Evolutionary conservation across 1,140 invertebrate genomes (phyloP).

Genomic region (Drosophila pseudoananassae): DNA sequence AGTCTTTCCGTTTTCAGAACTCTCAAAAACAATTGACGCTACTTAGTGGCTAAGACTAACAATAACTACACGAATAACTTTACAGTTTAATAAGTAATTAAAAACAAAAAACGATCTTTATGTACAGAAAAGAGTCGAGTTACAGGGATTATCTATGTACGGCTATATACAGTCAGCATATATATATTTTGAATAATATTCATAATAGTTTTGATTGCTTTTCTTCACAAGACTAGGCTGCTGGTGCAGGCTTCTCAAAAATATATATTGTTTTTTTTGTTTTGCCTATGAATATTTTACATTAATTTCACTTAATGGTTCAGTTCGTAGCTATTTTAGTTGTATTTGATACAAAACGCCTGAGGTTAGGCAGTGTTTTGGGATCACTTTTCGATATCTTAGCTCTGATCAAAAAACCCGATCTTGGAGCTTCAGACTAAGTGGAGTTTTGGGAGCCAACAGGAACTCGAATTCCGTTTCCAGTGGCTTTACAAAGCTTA

Average conservation of each 20-base stretch:
- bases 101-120: conserved; percentile 43
- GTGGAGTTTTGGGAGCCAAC: conserved; percentile 89
- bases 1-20: conserved; percentile 76
- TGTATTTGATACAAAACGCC: conserved; percentile 56
- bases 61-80: conserved; percentile 41
- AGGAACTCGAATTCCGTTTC: conserved; percentile 92
- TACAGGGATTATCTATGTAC: conserved; percentile 8
- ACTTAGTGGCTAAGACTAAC: conserved; percentile 60
- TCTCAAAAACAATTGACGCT: conserved; percentile 80
- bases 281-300: conserved; percentile 25
- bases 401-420: conserved; percentile 62
- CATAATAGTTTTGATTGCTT: conserved; percentile 26
- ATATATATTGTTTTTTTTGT: conserved; percentile 5
- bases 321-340: conserved; percentile 38
- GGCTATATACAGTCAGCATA: conserved; percentile 40
- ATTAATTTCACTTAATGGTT: conserved; percentile 50
- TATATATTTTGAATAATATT: conserved; percentile 9
- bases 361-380: conserved; percentile 28
- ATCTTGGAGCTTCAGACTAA: conserved; percentile 88
- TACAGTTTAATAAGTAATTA: conserved; percentile 24
- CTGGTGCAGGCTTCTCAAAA: conserved; percentile 32
- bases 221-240: conserved; percentile 50
- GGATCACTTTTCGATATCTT: conserved; percentile 5
- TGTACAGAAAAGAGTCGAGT: conserved; percentile 26
- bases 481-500: conserved; percentile 88